Evolutionary conservation across 2,888 invertebrate genomes (phyloP), one percentile per base, ranked within the genome.

Genomic region (Diarsia rubi): DNA sequence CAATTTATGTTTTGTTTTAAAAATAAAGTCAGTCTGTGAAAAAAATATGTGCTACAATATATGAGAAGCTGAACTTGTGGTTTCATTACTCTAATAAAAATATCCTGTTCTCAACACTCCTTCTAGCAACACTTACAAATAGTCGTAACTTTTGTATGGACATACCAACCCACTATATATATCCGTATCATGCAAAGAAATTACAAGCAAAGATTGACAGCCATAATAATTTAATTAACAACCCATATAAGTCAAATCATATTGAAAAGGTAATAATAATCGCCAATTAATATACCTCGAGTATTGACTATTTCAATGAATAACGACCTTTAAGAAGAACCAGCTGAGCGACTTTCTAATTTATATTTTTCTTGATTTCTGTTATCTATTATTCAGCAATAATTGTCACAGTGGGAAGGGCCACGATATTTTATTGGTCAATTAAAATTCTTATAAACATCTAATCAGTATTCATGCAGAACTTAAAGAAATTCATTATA

Each of bases 321-420:
- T 68, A 44, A 74, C 63, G 69, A 66, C 63, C 37, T 75, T 62
- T 69, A 47, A 60, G 37, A 52, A 68, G 49, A 67, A 67, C 81
- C 64, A 47, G 71, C 59, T 44, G 11, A 21, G 24, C 73, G 64
- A 44, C 78, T 83, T 81, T 78, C 75, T 74, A 78, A 83, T 81
- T 74, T 76, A 84, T 84, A 84, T 84, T 76, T 81, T 78, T 73
- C 62, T 76, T 74, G 54, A 76, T 71, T 83, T 83, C 37, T 64
- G 62, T 57, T 67, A 70, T 69, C 54, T 82, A 74, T 78, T 71
- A 78, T 66, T 72, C 57, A 65, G 68, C 52, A 67, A 81, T 82
- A 64, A 81, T 73, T 78, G 73, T 73, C 69, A 81, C 66, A 14
- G 12, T 66, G 65, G 31, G 24, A 82, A 78, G 31, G 60, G 71